Evolutionary conservation across 1,140 invertebrate genomes (phyloP).

Genomic region (Vollenhovia emeryi): DNA sequence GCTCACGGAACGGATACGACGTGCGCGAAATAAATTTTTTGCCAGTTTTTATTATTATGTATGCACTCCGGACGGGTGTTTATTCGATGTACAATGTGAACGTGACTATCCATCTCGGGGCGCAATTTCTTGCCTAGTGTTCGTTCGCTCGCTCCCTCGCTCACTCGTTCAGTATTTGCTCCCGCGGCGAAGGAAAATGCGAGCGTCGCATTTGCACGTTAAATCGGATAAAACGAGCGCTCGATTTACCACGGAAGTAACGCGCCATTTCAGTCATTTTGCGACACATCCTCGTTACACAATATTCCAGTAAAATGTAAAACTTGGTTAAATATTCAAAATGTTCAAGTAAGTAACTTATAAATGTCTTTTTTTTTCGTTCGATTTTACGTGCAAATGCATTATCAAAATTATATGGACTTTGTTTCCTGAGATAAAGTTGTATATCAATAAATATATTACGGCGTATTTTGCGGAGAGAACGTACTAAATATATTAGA

Average conservation of each 20-base stretch:
- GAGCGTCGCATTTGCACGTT: slow-evolving; percentile 66
- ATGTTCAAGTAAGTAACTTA: slow-evolving; percentile 11
- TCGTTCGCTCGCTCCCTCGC: slow-evolving; percentile 11
- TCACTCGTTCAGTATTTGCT: slow-evolving; percentile 43
- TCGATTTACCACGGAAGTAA: slow-evolving; percentile 74
- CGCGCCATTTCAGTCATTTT: slow-evolving; percentile 53
- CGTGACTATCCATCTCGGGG: slow-evolving; percentile 56
- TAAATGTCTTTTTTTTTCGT: neutral
- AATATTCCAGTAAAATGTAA: slow-evolving; percentile 32
- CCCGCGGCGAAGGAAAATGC: slow-evolving; percentile 72
- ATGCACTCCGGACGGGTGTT: slow-evolving; percentile 54
- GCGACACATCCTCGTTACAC: slow-evolving; percentile 44
- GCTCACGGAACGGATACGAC: neutral
- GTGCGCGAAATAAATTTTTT: slow-evolving; percentile 42
- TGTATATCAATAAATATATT: neutral
- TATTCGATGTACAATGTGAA: slow-evolving; percentile 61
- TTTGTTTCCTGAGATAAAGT: neutral
- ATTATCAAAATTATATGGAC: neutral
- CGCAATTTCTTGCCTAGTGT: slow-evolving; percentile 57
- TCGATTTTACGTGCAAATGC: too few species aligned
- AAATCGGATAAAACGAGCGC: slow-evolving; percentile 72
- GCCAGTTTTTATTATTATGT: slow-evolving; percentile 53
- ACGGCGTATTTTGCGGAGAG: neutral
- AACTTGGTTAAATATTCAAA: slow-evolving; percentile 31
- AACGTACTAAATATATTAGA: neutral